Base-by-base conservation (phyloP, 2,113 vertebrate genomes). In the Gallinago undulata region DNA sequence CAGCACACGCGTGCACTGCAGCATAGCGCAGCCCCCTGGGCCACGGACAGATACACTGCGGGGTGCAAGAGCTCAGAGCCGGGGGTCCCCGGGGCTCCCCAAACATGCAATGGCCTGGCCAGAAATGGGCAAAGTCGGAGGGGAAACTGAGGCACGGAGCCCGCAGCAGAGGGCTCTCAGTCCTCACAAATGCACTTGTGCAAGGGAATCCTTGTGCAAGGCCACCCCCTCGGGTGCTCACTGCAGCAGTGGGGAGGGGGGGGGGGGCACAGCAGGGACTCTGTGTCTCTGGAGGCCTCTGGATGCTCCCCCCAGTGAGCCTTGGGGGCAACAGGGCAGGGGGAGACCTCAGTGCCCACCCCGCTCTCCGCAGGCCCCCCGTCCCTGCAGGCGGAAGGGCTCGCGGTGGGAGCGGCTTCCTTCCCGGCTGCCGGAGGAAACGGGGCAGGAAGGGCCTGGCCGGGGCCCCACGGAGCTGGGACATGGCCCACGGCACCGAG, bases 391-490 rank as follows among this genome's bases (percentile, higher is more conserved):
- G 63, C 63, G 96, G 97, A 97, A 96, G 91, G 74, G 56, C 82
- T 74, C 35, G 45, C 87, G 95, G 83, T 41, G 97, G 94, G 96
- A 85, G 37, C 9, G 2, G 62, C 84, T 95, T 96, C 93, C 96
- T 87, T 45, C 72, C 17, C 13, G 33, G 88, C 91, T 87, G 80
- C 96, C 69, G 91, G 83, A 96, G 96, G 96, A 97, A 97, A 47
- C 55, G 5, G 87, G 73, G 83, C 96, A 96, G 95, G 97, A 97
- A 97, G 93, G 87, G 79, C 86, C 93, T 79, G 88, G 91, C 89
- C 6, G 30, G 67, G 79, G 72, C 83, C 73, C 78, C 19, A 28
- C 90, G 15, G 81, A 2, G 27, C 84, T 15, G 31, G 88, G 76
- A 89, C 37, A 35, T 1, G 82, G 43, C 68, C 53, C 1, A 4